Percentiles rank a stretch among this genome's conserved stretches.
Evolutionary conservation across 2,113 vertebrate genomes (phyloP).

Genomic region (Melanostigma gelatinosum): DNA sequence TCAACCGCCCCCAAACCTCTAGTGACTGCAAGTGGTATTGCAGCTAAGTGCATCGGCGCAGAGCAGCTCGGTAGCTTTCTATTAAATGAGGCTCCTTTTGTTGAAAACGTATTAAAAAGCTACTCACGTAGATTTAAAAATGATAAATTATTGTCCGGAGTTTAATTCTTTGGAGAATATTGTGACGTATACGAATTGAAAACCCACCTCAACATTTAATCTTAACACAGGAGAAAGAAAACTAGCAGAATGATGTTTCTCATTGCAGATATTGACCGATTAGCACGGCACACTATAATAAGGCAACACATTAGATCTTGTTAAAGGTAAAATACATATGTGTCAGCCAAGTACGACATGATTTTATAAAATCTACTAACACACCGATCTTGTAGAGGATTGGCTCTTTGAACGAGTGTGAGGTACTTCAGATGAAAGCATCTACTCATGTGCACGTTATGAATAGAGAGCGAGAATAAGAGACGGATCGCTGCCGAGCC

Average conservation of each 20-base stretch:
- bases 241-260: neutral
- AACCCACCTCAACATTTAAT: neutral
- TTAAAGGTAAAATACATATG: neutral
- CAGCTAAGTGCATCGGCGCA: too few relatives aligned
- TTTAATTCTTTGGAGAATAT: neutral
- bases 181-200: neutral
- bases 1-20: too few relatives aligned
- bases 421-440: slow-evolving; percentile 33
- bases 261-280: neutral
- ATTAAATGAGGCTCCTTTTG: neutral
- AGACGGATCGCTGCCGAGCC: slow-evolving; percentile 29
- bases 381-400: slow-evolving; percentile 2
- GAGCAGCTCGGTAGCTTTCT: neutral
- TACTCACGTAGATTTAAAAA: neutral
- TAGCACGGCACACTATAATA: neutral
- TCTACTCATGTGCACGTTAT: slow-evolving; percentile 43
- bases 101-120: neutral
- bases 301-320: neutral
- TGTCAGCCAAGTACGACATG: neutral
- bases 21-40: too few relatives aligned
- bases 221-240: too few relatives aligned
- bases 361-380: slow-evolving; percentile 5
- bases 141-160: neutral
- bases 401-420: neutral
- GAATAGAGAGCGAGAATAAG: slow-evolving; percentile 46